Evolutionary conservation across 2,113 vertebrate genomes (phyloP).

Genomic region (Bos javanicus): DNA sequence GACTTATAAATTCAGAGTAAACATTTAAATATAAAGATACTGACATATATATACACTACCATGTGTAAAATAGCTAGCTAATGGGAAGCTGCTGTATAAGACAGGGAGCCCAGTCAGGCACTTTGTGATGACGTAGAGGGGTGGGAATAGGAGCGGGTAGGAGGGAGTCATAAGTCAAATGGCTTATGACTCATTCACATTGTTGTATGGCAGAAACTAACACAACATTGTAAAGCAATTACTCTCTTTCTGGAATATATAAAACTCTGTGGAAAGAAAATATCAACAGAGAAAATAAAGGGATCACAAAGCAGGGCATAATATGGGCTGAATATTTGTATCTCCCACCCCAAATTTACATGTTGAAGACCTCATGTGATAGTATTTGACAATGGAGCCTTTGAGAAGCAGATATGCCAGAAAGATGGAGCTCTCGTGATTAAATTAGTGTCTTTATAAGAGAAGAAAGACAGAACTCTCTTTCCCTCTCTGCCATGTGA

Average conservation of each 20-base stretch:
- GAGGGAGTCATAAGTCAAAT: not conserved
- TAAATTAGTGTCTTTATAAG: not conserved
- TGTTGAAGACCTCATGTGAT: not conserved
- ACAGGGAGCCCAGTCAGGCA: not conserved
- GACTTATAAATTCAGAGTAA: not conserved
- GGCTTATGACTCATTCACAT: not conserved
- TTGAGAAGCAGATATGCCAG: not conserved
- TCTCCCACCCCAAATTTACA: not conserved
- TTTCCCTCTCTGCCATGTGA: not conserved
- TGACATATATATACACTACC: not conserved
- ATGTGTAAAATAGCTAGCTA: not conserved
- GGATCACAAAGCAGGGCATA: not conserved
- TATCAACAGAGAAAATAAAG: not conserved
- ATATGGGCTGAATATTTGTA: not conserved
- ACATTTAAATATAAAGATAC: not conserved
- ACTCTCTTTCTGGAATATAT: not conserved
- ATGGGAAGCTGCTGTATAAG: not conserved
- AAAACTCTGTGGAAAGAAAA: not conserved
- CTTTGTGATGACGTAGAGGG: not conserved
- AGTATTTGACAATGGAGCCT: not conserved
- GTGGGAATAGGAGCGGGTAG: not conserved
- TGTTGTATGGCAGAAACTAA: not conserved
- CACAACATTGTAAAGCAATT: not conserved
- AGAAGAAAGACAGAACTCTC: not conserved
- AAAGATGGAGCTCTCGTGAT: not conserved